phyloP scores from a whole-genome alignment of 2,888 invertebrate genomes.

The Dryococelus australis region DNA sequence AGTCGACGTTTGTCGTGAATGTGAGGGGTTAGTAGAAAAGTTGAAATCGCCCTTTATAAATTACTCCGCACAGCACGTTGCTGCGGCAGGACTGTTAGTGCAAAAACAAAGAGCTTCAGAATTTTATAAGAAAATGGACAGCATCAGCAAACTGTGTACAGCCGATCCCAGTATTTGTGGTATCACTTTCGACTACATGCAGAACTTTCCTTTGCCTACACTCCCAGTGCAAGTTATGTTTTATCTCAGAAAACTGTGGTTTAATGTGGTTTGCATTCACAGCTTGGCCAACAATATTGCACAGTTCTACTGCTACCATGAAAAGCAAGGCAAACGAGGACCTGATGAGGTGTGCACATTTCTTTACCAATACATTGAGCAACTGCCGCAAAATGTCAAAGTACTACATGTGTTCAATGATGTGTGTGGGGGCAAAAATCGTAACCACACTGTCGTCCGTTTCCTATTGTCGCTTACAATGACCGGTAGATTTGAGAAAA shows the following conservation, averaged over 20 bases:
- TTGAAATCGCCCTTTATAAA: background rate
- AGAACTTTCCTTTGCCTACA: background rate
- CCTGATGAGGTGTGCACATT: background rate
- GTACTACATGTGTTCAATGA: background rate
- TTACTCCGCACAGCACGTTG: background rate
- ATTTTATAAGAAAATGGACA: background rate
- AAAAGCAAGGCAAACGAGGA: background rate
- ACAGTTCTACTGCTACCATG: background rate
- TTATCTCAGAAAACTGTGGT: background rate
- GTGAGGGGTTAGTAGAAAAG: background rate
- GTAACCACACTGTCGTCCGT: background rate
- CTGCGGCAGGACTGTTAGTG: background rate
- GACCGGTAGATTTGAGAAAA: background rate
- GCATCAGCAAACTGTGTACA: background rate
- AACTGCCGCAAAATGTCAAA: background rate
- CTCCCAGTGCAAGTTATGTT: background rate
- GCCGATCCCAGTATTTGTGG: background rate
- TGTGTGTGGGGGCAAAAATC: background rate
- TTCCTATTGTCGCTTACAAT: background rate
- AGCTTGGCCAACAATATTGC: background rate
- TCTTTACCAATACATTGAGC: no score
- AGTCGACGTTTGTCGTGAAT: background rate
- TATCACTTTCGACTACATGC: conserved; percentile 16
- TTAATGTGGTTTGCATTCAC: background rate
- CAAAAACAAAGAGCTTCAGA: background rate